Evolutionary conservation across 2,888 invertebrate species (phyloP).

Genomic region (Pantelozetes paolii): DNA sequence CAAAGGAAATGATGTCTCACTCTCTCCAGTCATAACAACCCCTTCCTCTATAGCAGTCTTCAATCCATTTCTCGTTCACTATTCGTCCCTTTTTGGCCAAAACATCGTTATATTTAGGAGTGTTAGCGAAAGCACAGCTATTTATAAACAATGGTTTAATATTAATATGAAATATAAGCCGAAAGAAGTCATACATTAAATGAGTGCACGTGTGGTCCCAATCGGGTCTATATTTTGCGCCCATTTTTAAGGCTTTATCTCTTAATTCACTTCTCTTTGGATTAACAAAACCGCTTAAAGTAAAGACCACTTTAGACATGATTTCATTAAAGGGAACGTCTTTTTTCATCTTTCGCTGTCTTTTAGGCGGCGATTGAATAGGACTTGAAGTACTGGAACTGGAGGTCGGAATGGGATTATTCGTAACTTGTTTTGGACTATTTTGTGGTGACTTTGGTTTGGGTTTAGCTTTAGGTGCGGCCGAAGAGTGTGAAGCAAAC

Average conservation of each 20-base stretch:
- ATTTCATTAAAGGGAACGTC: constrained; percentile 51
- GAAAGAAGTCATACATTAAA: constrained; percentile 68
- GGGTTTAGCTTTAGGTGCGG: not conserved
- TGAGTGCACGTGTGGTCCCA: constrained; percentile 75
- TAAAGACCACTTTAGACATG: constrained; percentile 66
- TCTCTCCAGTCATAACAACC: constrained; percentile 64
- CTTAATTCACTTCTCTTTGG: constrained; percentile 68
- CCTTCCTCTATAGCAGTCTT: constrained; percentile 60
- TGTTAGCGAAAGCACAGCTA: constrained; percentile 82
- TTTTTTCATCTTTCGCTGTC: constrained; percentile 10
- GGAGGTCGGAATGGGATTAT: not conserved
- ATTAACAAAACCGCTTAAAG: constrained; percentile 82
- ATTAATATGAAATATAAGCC: constrained; percentile 34
- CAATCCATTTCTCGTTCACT: constrained; percentile 70
- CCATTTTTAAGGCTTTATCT: constrained; percentile 67
- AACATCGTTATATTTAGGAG: constrained; percentile 76
- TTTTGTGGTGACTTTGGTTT: not conserved
- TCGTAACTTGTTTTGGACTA: not conserved
- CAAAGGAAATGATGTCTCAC: constrained; percentile 47
- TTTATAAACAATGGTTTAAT: constrained; percentile 32
- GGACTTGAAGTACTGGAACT: not conserved
- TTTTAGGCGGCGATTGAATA: not conserved
- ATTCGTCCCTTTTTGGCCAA: constrained; percentile 62
- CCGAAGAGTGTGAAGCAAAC: not conserved
- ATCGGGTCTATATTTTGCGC: constrained; percentile 70